A percentile compares a stretch with the other conserved stretches of the same genome.
Evolutionary conservation across 2,113 vertebrate genomes (phyloP).

Genomic region (Perccottus glenii): DNA sequence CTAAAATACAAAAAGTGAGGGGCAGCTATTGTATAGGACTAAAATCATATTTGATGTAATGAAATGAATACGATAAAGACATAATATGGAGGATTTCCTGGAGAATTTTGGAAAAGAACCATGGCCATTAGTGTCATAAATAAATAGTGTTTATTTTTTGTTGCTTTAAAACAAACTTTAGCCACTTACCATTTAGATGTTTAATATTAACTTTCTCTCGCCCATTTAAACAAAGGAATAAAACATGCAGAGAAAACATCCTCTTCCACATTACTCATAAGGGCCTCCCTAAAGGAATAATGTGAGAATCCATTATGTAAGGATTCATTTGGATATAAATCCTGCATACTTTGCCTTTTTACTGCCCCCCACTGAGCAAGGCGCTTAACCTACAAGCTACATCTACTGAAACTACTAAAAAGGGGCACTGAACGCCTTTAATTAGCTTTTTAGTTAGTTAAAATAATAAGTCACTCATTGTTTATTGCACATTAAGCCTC

Average conservation of each 20-base stretch:
- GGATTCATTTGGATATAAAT: too few relatives aligned
- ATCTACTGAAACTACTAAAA: slow-evolving; percentile 14
- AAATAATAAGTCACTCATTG: background rate
- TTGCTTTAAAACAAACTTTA: too few relatives aligned
- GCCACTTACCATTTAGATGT: too few relatives aligned
- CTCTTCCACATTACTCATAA: background rate
- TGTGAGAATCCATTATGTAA: too few relatives aligned
- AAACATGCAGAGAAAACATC: background rate
- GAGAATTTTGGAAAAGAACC: background rate
- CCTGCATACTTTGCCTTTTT: background rate
- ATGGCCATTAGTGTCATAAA: background rate
- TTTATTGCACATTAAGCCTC: slow-evolving; percentile 33
- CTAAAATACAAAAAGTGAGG: background rate
- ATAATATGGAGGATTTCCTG: background rate
- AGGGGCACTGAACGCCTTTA: slow-evolving; percentile 1
- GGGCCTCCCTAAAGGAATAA: background rate
- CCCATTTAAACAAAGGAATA: too few relatives aligned
- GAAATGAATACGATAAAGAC: slow-evolving; percentile 3
- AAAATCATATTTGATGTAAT: slow-evolving; percentile 24
- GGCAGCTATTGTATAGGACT: slow-evolving; percentile 9
- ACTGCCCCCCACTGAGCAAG: slow-evolving; percentile 50
- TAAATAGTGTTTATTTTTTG: background rate
- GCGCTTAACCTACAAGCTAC: slow-evolving; percentile 46
- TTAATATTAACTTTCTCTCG: too few relatives aligned
- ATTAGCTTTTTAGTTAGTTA: background rate